These are phyloP conservation scores for Lasioglossum villosulum DNA, from an alignment of 2,888 invertebrate genomes.

Conservation along the genomic window DNA sequence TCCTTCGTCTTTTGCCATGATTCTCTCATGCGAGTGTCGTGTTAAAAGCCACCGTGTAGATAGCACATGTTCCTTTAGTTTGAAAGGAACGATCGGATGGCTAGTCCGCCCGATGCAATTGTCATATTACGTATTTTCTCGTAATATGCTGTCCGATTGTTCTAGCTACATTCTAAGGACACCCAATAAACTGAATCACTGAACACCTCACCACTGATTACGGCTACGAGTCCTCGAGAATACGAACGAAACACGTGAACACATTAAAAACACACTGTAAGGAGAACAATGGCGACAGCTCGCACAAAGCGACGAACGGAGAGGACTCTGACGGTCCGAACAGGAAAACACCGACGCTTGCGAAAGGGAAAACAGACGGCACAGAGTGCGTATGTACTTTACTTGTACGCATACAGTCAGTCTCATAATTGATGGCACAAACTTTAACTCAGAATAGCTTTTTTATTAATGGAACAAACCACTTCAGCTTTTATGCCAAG, in stretches of 20 bases:
- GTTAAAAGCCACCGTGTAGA: constrained; percentile 45
- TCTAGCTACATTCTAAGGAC: constrained; percentile 40
- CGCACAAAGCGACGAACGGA: constrained; percentile 43
- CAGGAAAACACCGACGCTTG: constrained; percentile 21
- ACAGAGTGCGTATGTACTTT: neutral
- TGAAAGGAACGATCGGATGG: constrained; percentile 36
- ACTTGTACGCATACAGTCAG: neutral
- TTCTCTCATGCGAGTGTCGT: constrained; percentile 43
- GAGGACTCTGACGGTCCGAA: constrained; percentile 52
- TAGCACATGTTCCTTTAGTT: constrained; percentile 61
- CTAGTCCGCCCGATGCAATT: constrained; percentile 37
- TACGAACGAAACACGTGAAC: constrained; percentile 49
- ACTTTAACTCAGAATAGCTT: neutral
- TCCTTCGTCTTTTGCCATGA: constrained; percentile 93
- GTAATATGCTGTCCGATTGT: neutral
- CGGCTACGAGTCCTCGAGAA: constrained; percentile 33
- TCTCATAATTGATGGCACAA: neutral
- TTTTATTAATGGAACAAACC: neutral
- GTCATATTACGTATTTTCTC: constrained; percentile 46
- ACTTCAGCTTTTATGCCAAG: neutral
- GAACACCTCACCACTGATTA: constrained; percentile 44
- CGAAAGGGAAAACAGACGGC: constrained; percentile 41
- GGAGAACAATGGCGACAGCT: constrained; percentile 58
- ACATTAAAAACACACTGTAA: constrained; percentile 39
- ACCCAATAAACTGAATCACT: constrained; percentile 43